phyloP scores from a whole-genome alignment of 23 tunicate species.

The Diplosoma virens region DNA sequence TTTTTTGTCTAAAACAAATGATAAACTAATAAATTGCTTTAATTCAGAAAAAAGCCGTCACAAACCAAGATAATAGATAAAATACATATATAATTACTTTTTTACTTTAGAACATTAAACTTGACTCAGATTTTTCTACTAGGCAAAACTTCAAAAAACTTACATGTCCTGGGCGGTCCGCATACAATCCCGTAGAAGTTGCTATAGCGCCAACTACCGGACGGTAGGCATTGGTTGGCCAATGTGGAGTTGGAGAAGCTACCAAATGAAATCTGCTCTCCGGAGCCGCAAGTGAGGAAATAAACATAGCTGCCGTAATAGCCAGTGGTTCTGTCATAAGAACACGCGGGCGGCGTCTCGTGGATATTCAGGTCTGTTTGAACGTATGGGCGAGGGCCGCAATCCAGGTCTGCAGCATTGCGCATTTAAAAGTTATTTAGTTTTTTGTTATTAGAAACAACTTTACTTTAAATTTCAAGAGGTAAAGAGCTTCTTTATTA shows the following conservation, averaged over 20 bases:
- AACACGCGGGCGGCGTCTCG: neutral
- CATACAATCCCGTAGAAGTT: constrained; percentile 18
- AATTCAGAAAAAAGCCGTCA: no score
- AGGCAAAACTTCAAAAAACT: no score
- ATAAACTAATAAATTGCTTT: no score
- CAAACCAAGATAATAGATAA: no score
- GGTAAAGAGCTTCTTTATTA: no score
- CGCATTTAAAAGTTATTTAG: neutral
- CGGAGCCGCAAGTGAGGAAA: neutral
- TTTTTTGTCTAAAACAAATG: no score
- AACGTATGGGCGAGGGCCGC: neutral
- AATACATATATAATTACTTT: no score
- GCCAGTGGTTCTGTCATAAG: neutral
- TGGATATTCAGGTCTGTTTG: neutral
- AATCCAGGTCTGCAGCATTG: neutral
- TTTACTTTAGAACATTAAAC: no score
- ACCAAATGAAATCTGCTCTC: neutral
- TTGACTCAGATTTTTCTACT: no score
- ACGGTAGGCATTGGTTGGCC: constrained; percentile 5
- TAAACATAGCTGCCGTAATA: neutral
- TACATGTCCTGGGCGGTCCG: neutral
- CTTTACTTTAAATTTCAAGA: neutral
- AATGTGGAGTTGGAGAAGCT: neutral
- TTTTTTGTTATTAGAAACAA: neutral
- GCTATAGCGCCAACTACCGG: constrained; percentile 9